Evolutionary conservation across 23 tunicate genomes (phyloP).

Genomic region (Phallusia fumigata): DNA sequence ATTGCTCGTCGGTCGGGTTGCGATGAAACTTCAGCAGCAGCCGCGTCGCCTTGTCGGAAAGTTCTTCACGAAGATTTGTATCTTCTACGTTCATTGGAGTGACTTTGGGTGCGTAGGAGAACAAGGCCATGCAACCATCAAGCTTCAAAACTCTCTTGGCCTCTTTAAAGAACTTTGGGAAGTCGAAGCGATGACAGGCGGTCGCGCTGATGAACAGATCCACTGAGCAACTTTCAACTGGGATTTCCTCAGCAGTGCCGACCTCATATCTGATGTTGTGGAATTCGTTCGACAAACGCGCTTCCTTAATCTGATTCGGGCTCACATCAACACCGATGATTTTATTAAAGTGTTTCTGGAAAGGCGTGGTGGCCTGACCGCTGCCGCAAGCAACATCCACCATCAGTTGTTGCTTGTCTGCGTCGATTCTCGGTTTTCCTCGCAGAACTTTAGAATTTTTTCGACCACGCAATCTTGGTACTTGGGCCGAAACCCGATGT

Average conservation of each 20-base stretch:
- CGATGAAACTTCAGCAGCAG: not conserved
- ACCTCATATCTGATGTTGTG: constrained; percentile 15
- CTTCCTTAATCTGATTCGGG: constrained; percentile 31
- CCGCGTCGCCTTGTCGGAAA: not conserved
- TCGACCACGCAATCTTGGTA: not conserved
- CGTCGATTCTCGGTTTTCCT: not conserved
- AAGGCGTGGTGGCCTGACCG: constrained; percentile 28
- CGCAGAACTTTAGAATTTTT: not conserved
- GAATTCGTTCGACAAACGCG: not conserved
- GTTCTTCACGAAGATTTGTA: not conserved
- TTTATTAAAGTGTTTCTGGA: not conserved
- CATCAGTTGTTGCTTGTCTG: not conserved
- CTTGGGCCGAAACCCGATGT: not conserved
- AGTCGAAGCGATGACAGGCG: constrained; percentile 43
- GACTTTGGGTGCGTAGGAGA: constrained; percentile 22
- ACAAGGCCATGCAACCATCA: constrained; percentile 25
- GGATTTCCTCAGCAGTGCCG: constrained; percentile 32
- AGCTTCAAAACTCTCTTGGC: constrained; percentile 38
- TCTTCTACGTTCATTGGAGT: not conserved
- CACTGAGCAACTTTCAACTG: constrained; percentile 27
- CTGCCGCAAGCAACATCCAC: constrained; percentile 47
- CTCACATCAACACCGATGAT: constrained; percentile 33
- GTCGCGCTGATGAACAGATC: constrained; percentile 36
- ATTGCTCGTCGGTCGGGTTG: not conserved
- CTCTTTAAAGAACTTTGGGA: constrained; percentile 37